Evolutionary conservation across 2,888 invertebrate genomes (phyloP).

Genomic region (Macaria liturata): DNA sequence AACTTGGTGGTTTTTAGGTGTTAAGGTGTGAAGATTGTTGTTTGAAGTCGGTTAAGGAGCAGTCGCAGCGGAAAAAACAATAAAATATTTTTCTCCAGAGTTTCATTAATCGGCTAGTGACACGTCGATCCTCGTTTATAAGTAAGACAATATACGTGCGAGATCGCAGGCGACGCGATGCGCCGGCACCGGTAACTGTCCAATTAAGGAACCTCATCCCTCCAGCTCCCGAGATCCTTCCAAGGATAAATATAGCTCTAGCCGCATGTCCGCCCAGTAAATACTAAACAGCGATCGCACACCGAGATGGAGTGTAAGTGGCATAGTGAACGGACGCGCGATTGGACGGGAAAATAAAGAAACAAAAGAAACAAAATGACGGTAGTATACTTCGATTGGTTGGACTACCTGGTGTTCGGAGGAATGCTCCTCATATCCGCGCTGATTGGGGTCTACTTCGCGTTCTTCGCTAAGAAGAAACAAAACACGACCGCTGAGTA

Average conservation of each 20-base stretch:
- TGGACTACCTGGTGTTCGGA: slow-evolving; percentile 87
- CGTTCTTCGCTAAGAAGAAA: slow-evolving; percentile 86
- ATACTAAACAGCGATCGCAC: slow-evolving; percentile 61
- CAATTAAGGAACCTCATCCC: slow-evolving; percentile 68
- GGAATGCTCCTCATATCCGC: slow-evolving; percentile 86
- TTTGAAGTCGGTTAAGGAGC: too few relatives aligned
- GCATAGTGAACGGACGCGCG: slow-evolving; percentile 58
- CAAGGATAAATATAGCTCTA: slow-evolving; percentile 70
- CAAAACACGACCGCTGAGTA: slow-evolving; percentile 88
- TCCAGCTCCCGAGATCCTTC: slow-evolving; percentile 65
- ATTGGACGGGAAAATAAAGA: slow-evolving; percentile 12
- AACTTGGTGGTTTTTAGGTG: too few relatives aligned
- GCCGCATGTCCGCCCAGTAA: slow-evolving; percentile 60
- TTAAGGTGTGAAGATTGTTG: too few relatives aligned
- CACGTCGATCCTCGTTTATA: too few relatives aligned
- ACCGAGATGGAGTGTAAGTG: slow-evolving; percentile 63
- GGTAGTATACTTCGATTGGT: slow-evolving; percentile 80
- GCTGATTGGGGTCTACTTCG: slow-evolving; percentile 87
- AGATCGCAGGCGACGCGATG: slow-evolving; percentile 11
- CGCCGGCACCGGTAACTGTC: slow-evolving; percentile 56
- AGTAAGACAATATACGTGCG: too few relatives aligned
- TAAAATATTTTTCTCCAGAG: too few relatives aligned
- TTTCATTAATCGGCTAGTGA: too few relatives aligned
- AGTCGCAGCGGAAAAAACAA: too few relatives aligned
- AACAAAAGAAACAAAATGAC: slow-evolving; percentile 46